Evolutionary conservation across 2,113 vertebrate genomes (phyloP).

Genomic region (Lates calcarifer): DNA sequence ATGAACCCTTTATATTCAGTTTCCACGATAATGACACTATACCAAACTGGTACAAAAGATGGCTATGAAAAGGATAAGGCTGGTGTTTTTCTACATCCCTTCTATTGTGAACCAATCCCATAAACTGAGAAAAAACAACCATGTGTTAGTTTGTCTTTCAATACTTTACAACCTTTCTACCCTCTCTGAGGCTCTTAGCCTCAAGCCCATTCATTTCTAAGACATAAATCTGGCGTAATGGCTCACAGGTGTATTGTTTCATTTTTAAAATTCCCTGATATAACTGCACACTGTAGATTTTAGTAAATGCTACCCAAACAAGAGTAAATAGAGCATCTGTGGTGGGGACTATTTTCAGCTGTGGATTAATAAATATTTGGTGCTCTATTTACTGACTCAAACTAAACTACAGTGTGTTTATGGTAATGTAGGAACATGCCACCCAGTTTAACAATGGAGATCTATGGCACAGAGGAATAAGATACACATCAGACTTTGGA

Average conservation of each 20-base stretch:
- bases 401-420: too few species aligned
- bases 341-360: not conserved
- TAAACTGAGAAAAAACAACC: not conserved
- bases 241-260: not conserved
- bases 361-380: too few species aligned
- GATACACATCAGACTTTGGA: not conserved
- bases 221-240: not conserved
- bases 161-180: conserved; percentile 12
- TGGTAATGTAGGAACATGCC: not conserved
- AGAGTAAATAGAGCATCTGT: not conserved
- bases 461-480: too few species aligned
- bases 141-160: not conserved
- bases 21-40: not conserved
- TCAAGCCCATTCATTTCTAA: too few species aligned
- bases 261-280: not conserved
- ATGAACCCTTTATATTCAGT: not conserved
- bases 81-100: not conserved
- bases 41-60: not conserved
- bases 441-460: not conserved
- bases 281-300: not conserved
- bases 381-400: too few species aligned
- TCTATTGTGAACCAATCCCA: not conserved
- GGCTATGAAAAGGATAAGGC: not conserved
- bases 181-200: not conserved
- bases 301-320: not conserved